phyloP scores from a whole-genome alignment of 1,140 invertebrate genomes.

The Gryllus bimaculatus region DNA sequence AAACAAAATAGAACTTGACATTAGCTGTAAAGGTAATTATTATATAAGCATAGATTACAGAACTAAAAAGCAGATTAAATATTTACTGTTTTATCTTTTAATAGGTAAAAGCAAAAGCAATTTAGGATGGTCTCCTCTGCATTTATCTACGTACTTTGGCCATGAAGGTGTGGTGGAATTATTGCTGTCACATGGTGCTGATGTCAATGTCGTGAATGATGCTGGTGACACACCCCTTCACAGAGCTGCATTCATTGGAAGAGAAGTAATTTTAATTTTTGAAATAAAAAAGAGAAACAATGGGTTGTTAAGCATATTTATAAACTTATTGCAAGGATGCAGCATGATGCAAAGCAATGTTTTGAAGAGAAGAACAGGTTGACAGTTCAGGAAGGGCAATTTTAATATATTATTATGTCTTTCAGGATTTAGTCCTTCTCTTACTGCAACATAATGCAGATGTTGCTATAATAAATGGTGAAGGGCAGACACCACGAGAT shows the following conservation, averaged over 20 bases:
- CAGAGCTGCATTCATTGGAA: constrained; percentile 45
- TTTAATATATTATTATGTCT: no score
- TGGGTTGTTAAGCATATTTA: no score
- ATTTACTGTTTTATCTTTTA: constrained; percentile 9
- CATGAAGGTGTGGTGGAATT: constrained; percentile 41
- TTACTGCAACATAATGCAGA: constrained; percentile 53
- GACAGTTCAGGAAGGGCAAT: no score
- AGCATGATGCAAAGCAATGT: no score
- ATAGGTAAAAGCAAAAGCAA: constrained; percentile 39
- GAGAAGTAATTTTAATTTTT: constrained; percentile 38
- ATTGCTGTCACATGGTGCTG: constrained; percentile 44
- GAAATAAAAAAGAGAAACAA: neutral
- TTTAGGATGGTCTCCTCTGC: constrained; percentile 51
- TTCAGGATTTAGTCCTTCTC: constrained; percentile 56
- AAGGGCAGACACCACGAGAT: constrained; percentile 46
- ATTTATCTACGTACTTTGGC: constrained; percentile 54
- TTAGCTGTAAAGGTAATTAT: constrained; percentile 39
- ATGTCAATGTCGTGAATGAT: constrained; percentile 56
- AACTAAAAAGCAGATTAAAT: neutral
- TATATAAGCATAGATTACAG: neutral
- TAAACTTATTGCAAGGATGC: no score
- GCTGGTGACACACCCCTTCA: constrained; percentile 50
- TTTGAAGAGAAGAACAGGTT: no score
- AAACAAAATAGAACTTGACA: constrained; percentile 32
- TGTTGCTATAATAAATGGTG: constrained; percentile 50